Conservation (phyloP, 2,888 invertebrate genomes). For the Loripinus fragilis region DNA sequence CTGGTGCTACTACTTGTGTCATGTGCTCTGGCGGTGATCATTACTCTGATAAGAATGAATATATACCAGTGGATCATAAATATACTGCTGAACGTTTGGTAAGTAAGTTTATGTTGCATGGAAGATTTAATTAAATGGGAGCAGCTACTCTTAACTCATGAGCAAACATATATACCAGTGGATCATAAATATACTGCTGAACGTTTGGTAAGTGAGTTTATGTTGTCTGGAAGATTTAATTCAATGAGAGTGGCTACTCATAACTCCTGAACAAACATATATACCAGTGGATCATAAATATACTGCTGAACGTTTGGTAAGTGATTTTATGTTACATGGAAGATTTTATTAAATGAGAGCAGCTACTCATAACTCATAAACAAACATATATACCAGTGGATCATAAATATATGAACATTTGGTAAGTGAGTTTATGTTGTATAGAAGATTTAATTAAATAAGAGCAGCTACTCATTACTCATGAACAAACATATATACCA, state of each 20-base stretch:
- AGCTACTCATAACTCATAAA: no score
- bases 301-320: constrained; percentile 54
- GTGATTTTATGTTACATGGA: background rate
- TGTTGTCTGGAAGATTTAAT: no score
- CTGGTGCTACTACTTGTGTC: constrained; percentile 59
- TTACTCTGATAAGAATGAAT: constrained; percentile 58
- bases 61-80: constrained; percentile 55
- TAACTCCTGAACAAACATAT: constrained; percentile 52
- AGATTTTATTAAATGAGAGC: no score
- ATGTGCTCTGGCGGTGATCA: constrained; percentile 48
- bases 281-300: constrained; percentile 53
- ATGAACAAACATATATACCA: no score
- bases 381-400: constrained; percentile 53
- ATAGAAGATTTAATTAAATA: no score
- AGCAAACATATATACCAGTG: constrained; percentile 52
- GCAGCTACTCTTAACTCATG: no score
- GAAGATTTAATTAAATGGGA: no score
- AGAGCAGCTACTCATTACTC: no score
- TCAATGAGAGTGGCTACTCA: no score
- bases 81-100: constrained; percentile 52
- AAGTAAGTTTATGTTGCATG: constrained; percentile 15
- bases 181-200: constrained; percentile 45
- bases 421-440: constrained; percentile 47
- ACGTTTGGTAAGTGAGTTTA: constrained; percentile 47
- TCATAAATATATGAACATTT: constrained; percentile 41